Percentiles rank a stretch among this genome's conserved stretches.
Conservation (phyloP, 2,797 vertebrate species). For the Enteromius viviparus region DNA sequence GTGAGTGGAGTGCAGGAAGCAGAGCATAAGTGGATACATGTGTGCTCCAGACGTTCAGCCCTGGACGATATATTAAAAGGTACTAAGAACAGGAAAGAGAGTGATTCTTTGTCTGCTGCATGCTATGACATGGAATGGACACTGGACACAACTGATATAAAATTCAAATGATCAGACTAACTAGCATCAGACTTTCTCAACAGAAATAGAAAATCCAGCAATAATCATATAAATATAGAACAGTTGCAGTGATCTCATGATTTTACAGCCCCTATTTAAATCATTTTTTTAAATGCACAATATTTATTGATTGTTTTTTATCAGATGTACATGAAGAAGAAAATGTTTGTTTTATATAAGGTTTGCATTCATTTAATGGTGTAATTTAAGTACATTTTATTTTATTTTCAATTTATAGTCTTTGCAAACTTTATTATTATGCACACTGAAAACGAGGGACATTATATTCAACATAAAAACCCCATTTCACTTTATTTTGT, state of each 20-base stretch:
- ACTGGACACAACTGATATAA: background rate
- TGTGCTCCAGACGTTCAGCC: slow-evolving; percentile 42
- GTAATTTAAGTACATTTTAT: background rate
- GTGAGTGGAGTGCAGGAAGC: slow-evolving; percentile 59
- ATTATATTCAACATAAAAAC: background rate
- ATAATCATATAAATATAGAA: background rate
- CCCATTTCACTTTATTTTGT: background rate
- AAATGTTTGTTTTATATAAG: background rate
- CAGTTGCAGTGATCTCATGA: background rate
- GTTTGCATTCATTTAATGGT: background rate
- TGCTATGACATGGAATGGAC: slow-evolving; percentile 2
- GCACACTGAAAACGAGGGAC: background rate
- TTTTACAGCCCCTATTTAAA: background rate
- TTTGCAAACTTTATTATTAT: background rate
- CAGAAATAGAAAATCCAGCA: background rate
- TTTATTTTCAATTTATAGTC: background rate
- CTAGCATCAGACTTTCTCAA: background rate
- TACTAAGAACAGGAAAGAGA: slow-evolving; percentile 17
- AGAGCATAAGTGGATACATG: slow-evolving; percentile 58
- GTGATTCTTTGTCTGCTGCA: slow-evolving; percentile 19
- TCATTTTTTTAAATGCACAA: background rate
- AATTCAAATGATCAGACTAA: background rate
- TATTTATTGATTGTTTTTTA: background rate
- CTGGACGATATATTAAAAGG: slow-evolving; percentile 35
- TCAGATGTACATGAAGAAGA: background rate